These are phyloP conservation scores for rabbit (Oryctolagus cuniculus) DNA, from an alignment of 2,113 vertebrate species.

Conservation along the genomic window DNA sequence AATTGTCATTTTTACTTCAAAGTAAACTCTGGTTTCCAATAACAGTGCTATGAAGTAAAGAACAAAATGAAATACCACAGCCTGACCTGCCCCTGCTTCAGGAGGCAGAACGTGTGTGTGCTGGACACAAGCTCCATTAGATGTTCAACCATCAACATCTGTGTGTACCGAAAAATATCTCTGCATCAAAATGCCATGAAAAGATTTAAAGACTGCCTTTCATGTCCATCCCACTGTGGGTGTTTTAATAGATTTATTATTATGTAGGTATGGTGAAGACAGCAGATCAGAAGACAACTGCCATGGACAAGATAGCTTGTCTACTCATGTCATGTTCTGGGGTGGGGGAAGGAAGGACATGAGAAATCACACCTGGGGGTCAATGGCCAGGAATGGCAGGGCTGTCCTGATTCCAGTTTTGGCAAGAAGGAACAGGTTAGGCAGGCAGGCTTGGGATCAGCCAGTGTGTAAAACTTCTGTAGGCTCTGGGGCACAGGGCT, in stretches of 20 bases:
- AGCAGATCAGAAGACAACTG: not conserved
- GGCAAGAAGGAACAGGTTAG: not conserved
- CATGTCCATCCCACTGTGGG: not conserved
- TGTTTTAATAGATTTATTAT: not conserved
- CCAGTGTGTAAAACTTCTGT: not conserved
- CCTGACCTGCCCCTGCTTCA: no score
- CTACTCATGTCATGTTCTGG: not conserved
- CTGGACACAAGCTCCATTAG: rapidly evolving
- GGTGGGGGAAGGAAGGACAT: no score
- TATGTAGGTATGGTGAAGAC: not conserved
- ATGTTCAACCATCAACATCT: not conserved
- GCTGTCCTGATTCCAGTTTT: not conserved
- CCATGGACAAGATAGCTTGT: not conserved
- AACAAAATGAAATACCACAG: not conserved
- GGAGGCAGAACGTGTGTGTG: not conserved
- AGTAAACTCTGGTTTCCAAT: conserved; percentile 3
- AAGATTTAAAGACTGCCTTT: not conserved
- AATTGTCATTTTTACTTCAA: conserved; percentile 38
- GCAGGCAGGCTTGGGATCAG: rapidly evolving
- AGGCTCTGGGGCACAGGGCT: not conserved
- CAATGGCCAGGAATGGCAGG: no score
- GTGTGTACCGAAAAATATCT: not conserved
- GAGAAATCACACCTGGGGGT: no score
- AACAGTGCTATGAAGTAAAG: not conserved
- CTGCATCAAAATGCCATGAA: not conserved